Conservation (phyloP, 2,797 vertebrate genomes). For the Micropoecilia bifurca region DNA sequence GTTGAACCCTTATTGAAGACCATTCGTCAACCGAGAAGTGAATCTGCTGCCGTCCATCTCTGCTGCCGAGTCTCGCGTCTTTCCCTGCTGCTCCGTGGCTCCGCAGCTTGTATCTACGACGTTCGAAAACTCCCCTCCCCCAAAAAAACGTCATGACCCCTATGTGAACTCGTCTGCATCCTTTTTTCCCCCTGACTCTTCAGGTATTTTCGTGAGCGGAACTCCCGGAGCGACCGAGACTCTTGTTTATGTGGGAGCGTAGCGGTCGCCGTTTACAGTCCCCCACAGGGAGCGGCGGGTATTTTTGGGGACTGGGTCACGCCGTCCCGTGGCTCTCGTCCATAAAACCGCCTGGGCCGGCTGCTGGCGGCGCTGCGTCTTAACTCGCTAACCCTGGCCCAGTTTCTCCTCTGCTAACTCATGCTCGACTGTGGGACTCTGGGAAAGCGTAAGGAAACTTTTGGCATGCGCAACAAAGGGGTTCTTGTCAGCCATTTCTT, state of each 20-base stretch:
- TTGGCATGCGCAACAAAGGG: slow-evolving; percentile 31
- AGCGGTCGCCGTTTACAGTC: slow-evolving; percentile 16
- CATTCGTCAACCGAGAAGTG: slow-evolving; percentile 4
- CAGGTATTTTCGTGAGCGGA: slow-evolving; percentile 20
- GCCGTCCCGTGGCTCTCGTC: slow-evolving; percentile 44
- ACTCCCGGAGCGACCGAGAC: slow-evolving; percentile 11
- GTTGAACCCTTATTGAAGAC: slow-evolving; percentile 27
- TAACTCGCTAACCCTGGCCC: slow-evolving; percentile 34
- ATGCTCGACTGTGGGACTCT: slow-evolving; percentile 23
- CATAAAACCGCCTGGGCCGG: slow-evolving; percentile 24
- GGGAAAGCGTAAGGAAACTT: slow-evolving; percentile 4
- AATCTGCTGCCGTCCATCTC: slow-evolving; percentile 21
- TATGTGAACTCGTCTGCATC: not conserved
- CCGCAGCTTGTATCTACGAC: not conserved
- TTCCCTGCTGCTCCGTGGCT: not conserved
- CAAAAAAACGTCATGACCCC: not conserved
- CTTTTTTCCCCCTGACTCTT: not conserved
- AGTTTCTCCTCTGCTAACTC: slow-evolving; percentile 22
- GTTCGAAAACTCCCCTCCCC: not conserved
- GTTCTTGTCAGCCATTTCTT: not conserved
- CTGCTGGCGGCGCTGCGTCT: slow-evolving; percentile 19
- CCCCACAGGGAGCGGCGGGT: slow-evolving; percentile 9
- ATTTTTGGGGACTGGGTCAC: slow-evolving; percentile 52
- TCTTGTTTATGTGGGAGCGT: slow-evolving; percentile 45
- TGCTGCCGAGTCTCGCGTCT: not conserved